Evolutionary conservation across 1,140 invertebrate genomes (phyloP), one percentile per base, ranked within the genome.

Genomic region (Cotesia typhae): DNA sequence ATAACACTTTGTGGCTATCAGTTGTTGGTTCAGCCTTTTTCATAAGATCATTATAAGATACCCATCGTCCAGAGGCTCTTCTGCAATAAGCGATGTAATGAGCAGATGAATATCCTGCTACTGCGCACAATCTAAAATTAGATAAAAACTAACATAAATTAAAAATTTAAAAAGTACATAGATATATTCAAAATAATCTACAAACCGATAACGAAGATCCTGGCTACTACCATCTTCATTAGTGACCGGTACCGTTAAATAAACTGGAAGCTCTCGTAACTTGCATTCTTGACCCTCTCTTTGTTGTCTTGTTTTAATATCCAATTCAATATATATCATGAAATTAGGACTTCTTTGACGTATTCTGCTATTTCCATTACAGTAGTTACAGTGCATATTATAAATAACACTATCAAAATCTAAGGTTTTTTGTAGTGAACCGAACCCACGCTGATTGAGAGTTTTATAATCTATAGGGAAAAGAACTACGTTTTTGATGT

Each of bases 141-240:
- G 3, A 55, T 55, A 14, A 55, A 55, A 55, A 55, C 12, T 3
- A 55, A 55, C 53, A 14, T 55, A 55, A 55, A 55, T 14, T 55
- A 3, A 55, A 5, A 55, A 55, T n/a, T 55, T n/a, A 55, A 55
- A 55, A n/a, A 20, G 12, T n/a, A 55, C n/a, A 55, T 55, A 5
- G 3, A 55, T 5, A 4, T 12, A 55, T 12, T 55, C 4, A 5
- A 55, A 55, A 2, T 12, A 55, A 55, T 55, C n/a, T 55, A 55
- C 53, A n/a, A 55, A 55, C 53, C 53, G 53, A n/a, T 55, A 55
- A 55, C 53, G 53, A 55, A 55, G 12, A 55, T 55, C 53, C 5
- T 14, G 53, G 12, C 53, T 55, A 55, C 7, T 55, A 55, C 10
- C 53, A 55, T 12, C 53, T 55, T 55, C 53, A 55, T 55, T 55